Base-by-base conservation (phyloP, 2,888 invertebrate genomes). In the Pogonocherus hispidulus region DNA sequence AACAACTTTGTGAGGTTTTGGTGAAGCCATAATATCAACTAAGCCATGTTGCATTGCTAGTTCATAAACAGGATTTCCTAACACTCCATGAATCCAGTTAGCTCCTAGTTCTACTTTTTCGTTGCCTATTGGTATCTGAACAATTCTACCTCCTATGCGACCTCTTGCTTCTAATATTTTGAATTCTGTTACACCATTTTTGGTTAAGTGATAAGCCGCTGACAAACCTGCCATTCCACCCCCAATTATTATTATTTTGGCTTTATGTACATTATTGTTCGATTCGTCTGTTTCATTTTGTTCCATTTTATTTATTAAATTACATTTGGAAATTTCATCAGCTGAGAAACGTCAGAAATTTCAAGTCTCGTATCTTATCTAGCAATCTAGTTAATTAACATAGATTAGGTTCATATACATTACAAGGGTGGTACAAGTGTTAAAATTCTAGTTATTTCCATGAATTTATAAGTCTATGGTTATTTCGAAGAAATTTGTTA, bases 41-140 rank as follows among this genome's bases (percentile, higher is more conserved):
- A 97, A 89, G 76, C 92, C 92, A 82, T 94, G 90, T 14, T 93
- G 91, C 87, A 94, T 92, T 0, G 95, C 96, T 72, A 95, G 87
- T 86, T 95, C 94, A 81, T 94, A 96, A 80, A 96, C 93, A 0
- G 95, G 94, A 86, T 97, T 97, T 19, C 94, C 75, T 46, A 95
- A 86, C 55, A 96, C 94, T 41, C 97, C 97, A 82, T 97, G 96
- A 77, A 97, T 95, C 95, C 96, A 96, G 84, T 96, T 96, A 27
- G 96, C 96, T 64, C 97, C 97, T 72, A 96, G 86, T 86, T 97
- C 96, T 52, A 96, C 89, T 83, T 85, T 87, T 79, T 88, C 87
- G 66, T 86, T 86, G 84, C 91, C 92, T 83, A 94, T 88, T 78
- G 91, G 90, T 80, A 92, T 91, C 67, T 94, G 91, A 66, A 93